Evolutionary conservation across 37 sponge, comb jelly and placozoan genomes (phyloP).

Genomic region (Lycopodina hypogea): DNA sequence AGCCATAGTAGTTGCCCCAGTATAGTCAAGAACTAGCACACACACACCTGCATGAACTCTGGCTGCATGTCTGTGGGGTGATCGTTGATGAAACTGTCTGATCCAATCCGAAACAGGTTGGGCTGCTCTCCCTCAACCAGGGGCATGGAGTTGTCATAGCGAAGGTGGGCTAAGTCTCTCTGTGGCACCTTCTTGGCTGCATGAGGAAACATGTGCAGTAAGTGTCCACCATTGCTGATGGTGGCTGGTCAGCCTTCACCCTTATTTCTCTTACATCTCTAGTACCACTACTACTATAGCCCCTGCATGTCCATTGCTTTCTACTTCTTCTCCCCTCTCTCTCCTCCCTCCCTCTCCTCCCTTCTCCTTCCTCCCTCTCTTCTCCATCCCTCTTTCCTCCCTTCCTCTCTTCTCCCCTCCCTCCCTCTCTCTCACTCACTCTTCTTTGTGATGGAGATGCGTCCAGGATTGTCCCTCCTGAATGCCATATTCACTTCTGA

Average conservation of each 20-base stretch:
- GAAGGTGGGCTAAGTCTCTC: constrained; percentile 35
- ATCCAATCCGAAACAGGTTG: constrained; percentile 36
- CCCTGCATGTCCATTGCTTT: too few relatives aligned
- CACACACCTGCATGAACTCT: constrained; percentile 1
- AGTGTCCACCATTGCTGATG: neutral
- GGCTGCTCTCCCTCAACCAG: constrained; percentile 54
- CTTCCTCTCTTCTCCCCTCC: too few relatives aligned
- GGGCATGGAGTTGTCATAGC: constrained; percentile 40
- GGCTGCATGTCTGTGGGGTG: neutral
- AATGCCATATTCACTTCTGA: constrained; percentile 31
- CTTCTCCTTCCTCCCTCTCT: too few relatives aligned
- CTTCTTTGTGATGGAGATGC: constrained; percentile 67
- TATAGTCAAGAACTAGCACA: too few relatives aligned
- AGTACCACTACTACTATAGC: too few relatives aligned
- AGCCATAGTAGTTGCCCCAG: too few relatives aligned
- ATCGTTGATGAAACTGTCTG: constrained; percentile 43
- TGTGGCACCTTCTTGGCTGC: constrained; percentile 56
- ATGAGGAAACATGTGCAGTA: neutral
- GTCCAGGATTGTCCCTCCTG: constrained; percentile 41
- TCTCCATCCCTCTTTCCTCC: too few relatives aligned
- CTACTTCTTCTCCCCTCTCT: too few relatives aligned
- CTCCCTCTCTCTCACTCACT: constrained; percentile 14
- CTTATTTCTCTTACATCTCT: neutral
- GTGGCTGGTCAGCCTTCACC: neutral
- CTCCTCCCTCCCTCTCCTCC: too few relatives aligned